Conservation (phyloP, 2,797 vertebrate genomes). For the Enteromius treurensis region DNA sequence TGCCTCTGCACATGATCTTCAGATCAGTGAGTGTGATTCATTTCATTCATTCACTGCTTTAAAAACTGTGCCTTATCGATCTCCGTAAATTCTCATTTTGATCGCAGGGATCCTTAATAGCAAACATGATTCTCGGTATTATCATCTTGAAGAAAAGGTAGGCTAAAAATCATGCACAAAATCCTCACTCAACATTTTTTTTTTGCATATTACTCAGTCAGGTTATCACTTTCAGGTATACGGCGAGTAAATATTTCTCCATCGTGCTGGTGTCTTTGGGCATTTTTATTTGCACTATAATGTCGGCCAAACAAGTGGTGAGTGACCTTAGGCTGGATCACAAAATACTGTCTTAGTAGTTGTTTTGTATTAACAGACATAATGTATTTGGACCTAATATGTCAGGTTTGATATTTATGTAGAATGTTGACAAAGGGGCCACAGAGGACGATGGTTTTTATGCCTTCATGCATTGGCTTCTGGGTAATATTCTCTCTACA, state of each 20-base stretch:
- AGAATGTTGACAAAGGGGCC: slow-evolving; percentile 70
- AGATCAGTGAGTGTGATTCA: slow-evolving; percentile 86
- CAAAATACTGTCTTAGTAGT: neutral
- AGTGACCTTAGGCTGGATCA: slow-evolving; percentile 61
- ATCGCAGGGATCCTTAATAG: slow-evolving; percentile 92
- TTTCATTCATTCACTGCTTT: neutral
- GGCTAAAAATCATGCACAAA: neutral
- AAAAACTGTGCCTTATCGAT: neutral
- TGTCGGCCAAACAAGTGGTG: slow-evolving; percentile 98
- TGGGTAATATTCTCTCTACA: slow-evolving; percentile 77
- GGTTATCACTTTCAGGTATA: slow-evolving; percentile 81
- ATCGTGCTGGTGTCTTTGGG: slow-evolving; percentile 90
- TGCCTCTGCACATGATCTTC: slow-evolving; percentile 99
- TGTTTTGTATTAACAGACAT: neutral
- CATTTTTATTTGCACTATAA: slow-evolving; percentile 96
- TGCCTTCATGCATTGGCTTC: slow-evolving; percentile 87
- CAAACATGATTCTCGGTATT: slow-evolving; percentile 95
- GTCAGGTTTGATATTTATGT: slow-evolving; percentile 41
- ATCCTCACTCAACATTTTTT: neutral
- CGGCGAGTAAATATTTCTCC: slow-evolving; percentile 87
- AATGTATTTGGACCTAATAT: neutral
- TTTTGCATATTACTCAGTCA: neutral
- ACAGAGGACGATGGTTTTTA: slow-evolving; percentile 80
- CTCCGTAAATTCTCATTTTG: slow-evolving; percentile 41
- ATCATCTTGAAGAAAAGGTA: slow-evolving; percentile 97